phyloP scores from a whole-genome alignment of 2,888 invertebrate species.

The Drosophila fungiperda region DNA sequence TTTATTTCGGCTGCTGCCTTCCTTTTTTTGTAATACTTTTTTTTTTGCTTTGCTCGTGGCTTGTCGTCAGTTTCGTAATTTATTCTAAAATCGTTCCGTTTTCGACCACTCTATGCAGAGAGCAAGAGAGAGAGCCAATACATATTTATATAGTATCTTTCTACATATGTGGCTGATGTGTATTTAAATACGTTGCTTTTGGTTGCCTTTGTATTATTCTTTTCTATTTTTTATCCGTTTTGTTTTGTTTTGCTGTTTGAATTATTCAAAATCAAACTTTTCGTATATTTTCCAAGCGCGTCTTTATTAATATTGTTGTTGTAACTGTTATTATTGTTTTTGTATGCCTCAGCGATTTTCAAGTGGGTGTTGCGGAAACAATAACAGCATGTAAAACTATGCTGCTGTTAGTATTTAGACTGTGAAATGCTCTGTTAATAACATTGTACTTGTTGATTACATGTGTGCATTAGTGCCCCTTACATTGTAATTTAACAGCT shows the following conservation, averaged over 20 bases:
- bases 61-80: conserved; percentile 80
- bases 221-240: conserved; percentile 18
- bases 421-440: conserved; percentile 5
- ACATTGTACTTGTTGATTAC: not conserved
- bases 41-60: conserved; percentile 56
- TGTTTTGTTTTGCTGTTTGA: conserved; percentile 64
- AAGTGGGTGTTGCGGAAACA: conserved; percentile 66
- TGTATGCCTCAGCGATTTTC: conserved; percentile 71
- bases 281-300: conserved; percentile 63
- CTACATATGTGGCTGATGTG: conserved; percentile 18
- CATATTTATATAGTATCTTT: conserved; percentile 40
- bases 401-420: not conserved
- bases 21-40: conserved; percentile 35
- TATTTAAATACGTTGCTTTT: conserved; percentile 51
- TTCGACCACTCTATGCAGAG: conserved; percentile 66
- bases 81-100: conserved; percentile 81
- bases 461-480: not conserved
- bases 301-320: conserved; percentile 19
- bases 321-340: conserved; percentile 53
- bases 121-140: conserved; percentile 44
- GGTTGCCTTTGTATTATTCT: conserved; percentile 10
- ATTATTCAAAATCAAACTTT: conserved; percentile 78
- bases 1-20: conserved; percentile 58
- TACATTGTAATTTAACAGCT: not conserved
- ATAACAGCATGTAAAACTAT: conserved; percentile 17